Evolutionary conservation across 2,113 vertebrate genomes (phyloP).

Genomic region (Clarias gariepinus): DNA sequence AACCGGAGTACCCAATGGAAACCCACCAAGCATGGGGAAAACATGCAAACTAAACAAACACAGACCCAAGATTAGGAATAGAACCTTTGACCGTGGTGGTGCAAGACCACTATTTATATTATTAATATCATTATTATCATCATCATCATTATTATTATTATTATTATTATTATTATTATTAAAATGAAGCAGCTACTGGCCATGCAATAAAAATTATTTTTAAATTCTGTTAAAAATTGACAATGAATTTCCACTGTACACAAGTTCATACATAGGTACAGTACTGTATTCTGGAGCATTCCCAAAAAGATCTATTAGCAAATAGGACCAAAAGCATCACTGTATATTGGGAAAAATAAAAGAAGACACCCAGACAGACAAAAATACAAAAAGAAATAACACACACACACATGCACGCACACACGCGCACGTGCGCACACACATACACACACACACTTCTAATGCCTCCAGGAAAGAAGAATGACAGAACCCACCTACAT

Average conservation of each 20-base stretch:
- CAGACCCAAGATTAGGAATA: too few species aligned
- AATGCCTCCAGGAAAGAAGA: conserved; percentile 19
- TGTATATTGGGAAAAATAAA: not conserved
- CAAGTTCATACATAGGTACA: not conserved
- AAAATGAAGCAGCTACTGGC: not conserved
- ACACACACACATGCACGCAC: not conserved
- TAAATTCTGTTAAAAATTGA: not conserved
- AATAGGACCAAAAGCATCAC: not conserved
- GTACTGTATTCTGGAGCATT: not conserved
- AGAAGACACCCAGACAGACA: not conserved
- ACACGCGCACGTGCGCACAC: not conserved
- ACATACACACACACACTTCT: not conserved
- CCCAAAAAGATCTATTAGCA: not conserved
- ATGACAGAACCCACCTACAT: conserved; percentile 26
- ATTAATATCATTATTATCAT: too few species aligned
- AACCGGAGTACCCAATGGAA: too few species aligned
- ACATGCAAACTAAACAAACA: too few species aligned
- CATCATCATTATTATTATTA: not conserved
- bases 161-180: conserved; percentile 7
- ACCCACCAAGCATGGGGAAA: too few species aligned
- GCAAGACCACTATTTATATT: too few species aligned
- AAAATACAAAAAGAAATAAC: not conserved
- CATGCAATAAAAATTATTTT: not conserved
- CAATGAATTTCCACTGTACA: not conserved
- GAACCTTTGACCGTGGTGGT: too few species aligned